These are phyloP conservation scores for Tragelaphus buxtoni DNA, from an alignment of 2,113 vertebrate genomes.

Conservation along the genomic window DNA sequence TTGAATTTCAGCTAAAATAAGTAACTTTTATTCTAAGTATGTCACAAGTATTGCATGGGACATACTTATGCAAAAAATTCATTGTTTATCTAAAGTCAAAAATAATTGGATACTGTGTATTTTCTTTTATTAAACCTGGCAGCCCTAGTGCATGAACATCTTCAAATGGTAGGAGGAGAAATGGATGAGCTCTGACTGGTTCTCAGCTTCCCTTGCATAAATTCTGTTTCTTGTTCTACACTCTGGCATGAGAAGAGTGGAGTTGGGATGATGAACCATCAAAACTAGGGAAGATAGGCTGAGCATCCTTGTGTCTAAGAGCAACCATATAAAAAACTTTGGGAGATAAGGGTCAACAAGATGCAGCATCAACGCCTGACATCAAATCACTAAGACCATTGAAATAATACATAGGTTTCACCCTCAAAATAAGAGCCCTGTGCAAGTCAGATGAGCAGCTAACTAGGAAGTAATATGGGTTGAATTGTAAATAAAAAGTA, in stretches of 20 bases:
- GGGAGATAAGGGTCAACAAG: not conserved
- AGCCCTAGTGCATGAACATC: not conserved
- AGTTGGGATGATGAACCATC: rapidly evolving
- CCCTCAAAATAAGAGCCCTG: not conserved
- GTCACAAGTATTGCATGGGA: not conserved
- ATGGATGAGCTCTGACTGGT: rapidly evolving
- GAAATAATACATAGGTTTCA: not conserved
- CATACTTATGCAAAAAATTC: not conserved
- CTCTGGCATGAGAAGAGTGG: not conserved
- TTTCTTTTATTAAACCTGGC: not conserved
- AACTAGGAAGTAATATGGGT: not conserved
- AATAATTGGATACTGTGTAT: not conserved
- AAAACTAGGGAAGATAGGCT: not conserved
- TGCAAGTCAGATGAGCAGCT: not conserved
- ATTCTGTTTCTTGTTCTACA: not conserved
- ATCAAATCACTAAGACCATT: not conserved
- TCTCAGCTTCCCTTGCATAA: not conserved
- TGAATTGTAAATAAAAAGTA: not conserved
- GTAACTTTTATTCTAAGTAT: not conserved
- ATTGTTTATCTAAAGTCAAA: not conserved
- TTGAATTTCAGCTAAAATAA: not conserved
- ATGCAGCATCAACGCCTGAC: not conserved
- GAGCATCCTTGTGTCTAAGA: not conserved
- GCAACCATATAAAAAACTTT: not conserved
- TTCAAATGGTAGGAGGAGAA: not conserved